A percentile compares a stretch with the other conserved stretches of the same genome.
phyloP scores from a whole-genome alignment of 2,113 vertebrate genomes.

The Archocentrus centrarchus region DNA sequence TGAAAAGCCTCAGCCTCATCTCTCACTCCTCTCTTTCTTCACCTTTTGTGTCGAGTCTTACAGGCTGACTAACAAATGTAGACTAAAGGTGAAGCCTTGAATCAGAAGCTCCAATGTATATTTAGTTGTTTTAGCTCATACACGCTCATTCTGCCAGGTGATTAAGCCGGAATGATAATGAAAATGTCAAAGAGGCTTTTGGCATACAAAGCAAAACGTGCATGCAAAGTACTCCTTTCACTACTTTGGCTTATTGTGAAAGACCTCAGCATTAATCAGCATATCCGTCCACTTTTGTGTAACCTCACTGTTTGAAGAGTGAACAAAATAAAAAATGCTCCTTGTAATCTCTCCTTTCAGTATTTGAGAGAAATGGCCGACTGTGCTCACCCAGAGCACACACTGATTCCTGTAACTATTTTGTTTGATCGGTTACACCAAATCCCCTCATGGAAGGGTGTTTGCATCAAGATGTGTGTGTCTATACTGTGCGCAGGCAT shows the following conservation, averaged over 20 bases:
- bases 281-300: slow-evolving; percentile 65
- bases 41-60: slow-evolving; percentile 57
- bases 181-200: slow-evolving; percentile 59
- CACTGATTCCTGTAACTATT: slow-evolving; percentile 71
- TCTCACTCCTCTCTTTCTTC: slow-evolving; percentile 53
- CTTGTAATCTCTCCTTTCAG: slow-evolving; percentile 72
- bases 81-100: slow-evolving; percentile 51
- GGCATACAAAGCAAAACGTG: slow-evolving; percentile 56
- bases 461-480: slow-evolving; percentile 65
- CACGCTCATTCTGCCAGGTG: slow-evolving; percentile 40
- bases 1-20: slow-evolving; percentile 29
- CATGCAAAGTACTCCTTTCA: slow-evolving; percentile 67
- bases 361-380: slow-evolving; percentile 51
- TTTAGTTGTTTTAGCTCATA: slow-evolving; percentile 25
- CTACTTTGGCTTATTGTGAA: slow-evolving; percentile 61
- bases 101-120: slow-evolving; percentile 25
- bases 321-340: slow-evolving; percentile 74
- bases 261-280: slow-evolving; percentile 60
- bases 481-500: slow-evolving; percentile 67
- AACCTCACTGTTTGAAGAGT: slow-evolving; percentile 61
- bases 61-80: slow-evolving; percentile 37
- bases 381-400: slow-evolving; percentile 34
- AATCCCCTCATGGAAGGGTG: slow-evolving; percentile 72
- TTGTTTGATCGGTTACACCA: slow-evolving; percentile 75
- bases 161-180: slow-evolving; percentile 58